phyloP scores from a whole-genome alignment of 2,797 vertebrate species.

The Enoplosus armatus region DNA sequence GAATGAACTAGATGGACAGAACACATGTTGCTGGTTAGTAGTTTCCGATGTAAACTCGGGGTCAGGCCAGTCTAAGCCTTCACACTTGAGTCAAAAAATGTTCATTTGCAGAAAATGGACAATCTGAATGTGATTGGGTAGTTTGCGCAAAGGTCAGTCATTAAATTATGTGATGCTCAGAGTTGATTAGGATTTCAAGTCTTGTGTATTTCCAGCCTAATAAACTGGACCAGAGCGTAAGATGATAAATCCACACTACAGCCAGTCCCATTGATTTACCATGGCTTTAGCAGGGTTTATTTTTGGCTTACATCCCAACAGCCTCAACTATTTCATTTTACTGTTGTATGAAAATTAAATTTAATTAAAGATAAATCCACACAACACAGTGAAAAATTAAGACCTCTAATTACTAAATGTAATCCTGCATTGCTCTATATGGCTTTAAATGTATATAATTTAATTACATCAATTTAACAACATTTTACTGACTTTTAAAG shows the following conservation, averaged over 20 bases:
- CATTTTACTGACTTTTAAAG: slow-evolving; percentile 17
- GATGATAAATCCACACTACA: slow-evolving; percentile 14
- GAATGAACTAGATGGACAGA: not conserved
- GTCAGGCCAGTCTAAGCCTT: not conserved
- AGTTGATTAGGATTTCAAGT: slow-evolving; percentile 19
- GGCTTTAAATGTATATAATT: not conserved
- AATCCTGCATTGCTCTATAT: not conserved
- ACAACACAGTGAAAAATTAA: slow-evolving; percentile 13
- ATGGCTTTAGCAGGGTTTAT: not conserved
- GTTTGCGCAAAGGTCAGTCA: slow-evolving; percentile 16
- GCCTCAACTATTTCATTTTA: slow-evolving; percentile 16
- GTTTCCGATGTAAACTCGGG: not conserved
- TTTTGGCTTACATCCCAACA: slow-evolving; percentile 25
- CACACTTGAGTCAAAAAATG: not conserved
- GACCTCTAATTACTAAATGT: slow-evolving; percentile 12
- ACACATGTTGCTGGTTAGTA: not conserved
- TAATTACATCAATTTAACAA: slow-evolving; percentile 1
- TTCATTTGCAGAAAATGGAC: too few species aligned
- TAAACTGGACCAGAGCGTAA: slow-evolving; percentile 15
- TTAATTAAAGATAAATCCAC: slow-evolving; percentile 16
- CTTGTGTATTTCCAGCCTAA: not conserved
- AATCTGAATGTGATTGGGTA: not conserved
- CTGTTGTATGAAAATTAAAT: slow-evolving; percentile 17
- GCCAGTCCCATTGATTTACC: slow-evolving; percentile 20
- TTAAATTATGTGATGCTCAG: slow-evolving; percentile 22